Conservation (phyloP, 2,888 invertebrate genomes). For the Chrysodeixis includens region DNA sequence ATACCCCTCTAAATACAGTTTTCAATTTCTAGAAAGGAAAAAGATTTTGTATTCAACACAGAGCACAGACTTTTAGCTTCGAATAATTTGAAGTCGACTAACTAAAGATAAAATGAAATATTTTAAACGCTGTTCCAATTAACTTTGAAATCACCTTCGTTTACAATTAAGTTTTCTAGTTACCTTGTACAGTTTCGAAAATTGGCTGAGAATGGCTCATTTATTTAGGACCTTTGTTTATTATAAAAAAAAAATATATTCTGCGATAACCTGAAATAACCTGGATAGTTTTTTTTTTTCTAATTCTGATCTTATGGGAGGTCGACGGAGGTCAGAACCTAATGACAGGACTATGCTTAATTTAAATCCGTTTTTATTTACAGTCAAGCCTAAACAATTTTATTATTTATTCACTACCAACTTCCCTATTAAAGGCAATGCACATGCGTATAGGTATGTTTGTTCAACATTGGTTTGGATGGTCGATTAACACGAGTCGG, state of each 20-base stretch:
- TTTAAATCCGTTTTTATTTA: too few relatives aligned
- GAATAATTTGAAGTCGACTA: slow-evolving; percentile 26
- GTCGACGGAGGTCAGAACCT: too few relatives aligned
- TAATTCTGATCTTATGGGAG: too few relatives aligned
- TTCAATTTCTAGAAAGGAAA: not conserved
- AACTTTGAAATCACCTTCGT: slow-evolving; percentile 22
- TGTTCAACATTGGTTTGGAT: slow-evolving; percentile 7
- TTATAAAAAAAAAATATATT: too few relatives aligned
- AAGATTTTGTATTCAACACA: slow-evolving; percentile 7
- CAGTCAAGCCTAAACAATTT: too few relatives aligned
- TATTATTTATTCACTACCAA: too few relatives aligned
- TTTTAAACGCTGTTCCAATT: slow-evolving; percentile 36
- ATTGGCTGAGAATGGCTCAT: not conserved
- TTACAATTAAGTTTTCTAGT: slow-evolving; percentile 10
- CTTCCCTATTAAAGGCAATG: too few relatives aligned
- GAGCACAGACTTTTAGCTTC: slow-evolving; percentile 12
- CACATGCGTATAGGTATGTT: slow-evolving; percentile 22
- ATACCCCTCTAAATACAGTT: too few relatives aligned
- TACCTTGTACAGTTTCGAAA: not conserved
- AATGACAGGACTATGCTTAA: too few relatives aligned
- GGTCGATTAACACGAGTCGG: slow-evolving; percentile 26
- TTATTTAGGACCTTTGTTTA: too few relatives aligned
- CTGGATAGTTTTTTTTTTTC: too few relatives aligned
- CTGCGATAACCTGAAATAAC: too few relatives aligned
- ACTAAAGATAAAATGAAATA: slow-evolving; percentile 34